A percentile compares a stretch with the other conserved stretches of the same genome.
Evolutionary conservation across 2,113 vertebrate genomes (phyloP).

Genomic region (Thunnus maccoyii): DNA sequence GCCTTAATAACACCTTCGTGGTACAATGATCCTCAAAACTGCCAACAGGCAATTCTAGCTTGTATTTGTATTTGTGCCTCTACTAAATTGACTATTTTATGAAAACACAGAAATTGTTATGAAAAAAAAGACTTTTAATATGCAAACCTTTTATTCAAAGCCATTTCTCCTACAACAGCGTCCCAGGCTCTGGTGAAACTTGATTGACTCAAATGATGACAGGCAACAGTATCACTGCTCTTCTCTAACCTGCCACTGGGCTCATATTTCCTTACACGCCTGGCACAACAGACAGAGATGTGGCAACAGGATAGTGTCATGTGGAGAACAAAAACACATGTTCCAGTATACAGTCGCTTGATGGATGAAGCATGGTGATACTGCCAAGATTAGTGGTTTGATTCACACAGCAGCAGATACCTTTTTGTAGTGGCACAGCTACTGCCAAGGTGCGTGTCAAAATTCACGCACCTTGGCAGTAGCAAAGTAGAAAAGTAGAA

Average conservation of each 20-base stretch:
- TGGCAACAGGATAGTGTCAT: slow-evolving; percentile 51
- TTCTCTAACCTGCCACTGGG: slow-evolving; percentile 28
- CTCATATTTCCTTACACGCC: slow-evolving; percentile 42
- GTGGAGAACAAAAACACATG: slow-evolving; percentile 50
- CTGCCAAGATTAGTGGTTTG: slow-evolving; percentile 39
- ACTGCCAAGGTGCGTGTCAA: too few relatives aligned
- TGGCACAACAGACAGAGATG: slow-evolving; percentile 45
- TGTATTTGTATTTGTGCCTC: too few relatives aligned
- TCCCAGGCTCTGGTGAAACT: background rate
- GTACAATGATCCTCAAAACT: background rate
- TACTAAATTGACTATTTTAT: too few relatives aligned
- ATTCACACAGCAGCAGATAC: slow-evolving; percentile 7
- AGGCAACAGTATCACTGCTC: slow-evolving; percentile 21
- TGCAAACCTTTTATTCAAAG: background rate
- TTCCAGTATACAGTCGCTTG: slow-evolving; percentile 30
- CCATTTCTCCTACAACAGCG: background rate
- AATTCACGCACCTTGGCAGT: background rate
- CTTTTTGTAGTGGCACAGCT: background rate
- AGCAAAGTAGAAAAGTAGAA: too few relatives aligned
- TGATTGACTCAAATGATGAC: background rate
- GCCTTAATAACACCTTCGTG: background rate
- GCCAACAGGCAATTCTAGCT: background rate
- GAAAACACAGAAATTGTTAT: too few relatives aligned
- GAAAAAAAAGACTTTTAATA: background rate
- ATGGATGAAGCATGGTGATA: slow-evolving; percentile 22